Evolutionary conservation across 2,888 invertebrate species (phyloP).

Genomic region (Amphipyra berbera): DNA sequence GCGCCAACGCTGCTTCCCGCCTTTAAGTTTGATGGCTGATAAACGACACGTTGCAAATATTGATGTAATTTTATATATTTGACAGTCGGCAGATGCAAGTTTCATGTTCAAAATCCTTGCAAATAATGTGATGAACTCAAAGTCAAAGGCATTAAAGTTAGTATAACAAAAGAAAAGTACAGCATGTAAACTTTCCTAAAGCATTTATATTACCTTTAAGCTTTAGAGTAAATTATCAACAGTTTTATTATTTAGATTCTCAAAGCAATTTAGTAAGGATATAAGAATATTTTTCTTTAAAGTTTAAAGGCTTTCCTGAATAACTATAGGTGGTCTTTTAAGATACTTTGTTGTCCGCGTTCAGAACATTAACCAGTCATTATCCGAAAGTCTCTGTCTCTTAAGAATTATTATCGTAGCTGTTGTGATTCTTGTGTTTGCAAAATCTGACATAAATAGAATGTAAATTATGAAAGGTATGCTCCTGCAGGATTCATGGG

Average conservation of each 20-base stretch:
- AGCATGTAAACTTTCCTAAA: too few species aligned
- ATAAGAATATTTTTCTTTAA: too few species aligned
- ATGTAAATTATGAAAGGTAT: too few species aligned
- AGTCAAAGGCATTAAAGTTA: background rate
- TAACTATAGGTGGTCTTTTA: too few species aligned
- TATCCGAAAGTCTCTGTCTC: background rate
- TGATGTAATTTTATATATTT: constrained; percentile 67
- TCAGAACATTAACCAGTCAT: background rate
- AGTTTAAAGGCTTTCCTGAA: too few species aligned
- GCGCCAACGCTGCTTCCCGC: constrained; percentile 74
- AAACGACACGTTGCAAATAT: constrained; percentile 83
- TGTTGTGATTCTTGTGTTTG: background rate
- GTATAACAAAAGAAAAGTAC: too few species aligned
- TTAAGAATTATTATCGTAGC: background rate
- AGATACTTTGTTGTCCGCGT: background rate
- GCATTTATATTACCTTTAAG: too few species aligned
- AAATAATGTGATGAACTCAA: background rate
- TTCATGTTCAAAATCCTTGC: constrained; percentile 10
- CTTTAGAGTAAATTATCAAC: too few species aligned
- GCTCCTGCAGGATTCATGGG: too few species aligned
- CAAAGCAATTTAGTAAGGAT: too few species aligned
- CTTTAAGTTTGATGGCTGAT: constrained; percentile 71
- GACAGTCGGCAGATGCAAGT: constrained; percentile 6
- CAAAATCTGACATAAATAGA: background rate
- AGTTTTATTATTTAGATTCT: too few species aligned